Evolutionary conservation across 2,888 invertebrate genomes (phyloP).

Genomic region (Ennomos erosarius): DNA sequence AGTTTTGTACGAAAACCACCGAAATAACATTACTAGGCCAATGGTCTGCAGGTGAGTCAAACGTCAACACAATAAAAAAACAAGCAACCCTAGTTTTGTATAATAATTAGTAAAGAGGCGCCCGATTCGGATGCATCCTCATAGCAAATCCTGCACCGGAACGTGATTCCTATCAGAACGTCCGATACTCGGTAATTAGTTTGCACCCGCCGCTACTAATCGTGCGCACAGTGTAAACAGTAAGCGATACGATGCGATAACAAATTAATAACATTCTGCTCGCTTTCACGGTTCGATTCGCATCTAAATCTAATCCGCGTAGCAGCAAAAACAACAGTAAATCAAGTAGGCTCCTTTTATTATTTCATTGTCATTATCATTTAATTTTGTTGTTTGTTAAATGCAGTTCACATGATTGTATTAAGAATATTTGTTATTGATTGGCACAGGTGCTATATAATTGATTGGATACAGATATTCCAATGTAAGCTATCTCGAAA

Average conservation of each 20-base stretch:
- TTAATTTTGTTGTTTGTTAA: no score
- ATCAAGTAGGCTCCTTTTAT: neutral
- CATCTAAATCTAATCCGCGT: slow-evolving; percentile 43
- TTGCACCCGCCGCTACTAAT: slow-evolving; percentile 6
- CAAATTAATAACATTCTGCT: slow-evolving; percentile 51
- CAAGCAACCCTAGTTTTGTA: neutral
- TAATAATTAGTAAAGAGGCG: neutral
- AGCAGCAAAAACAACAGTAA: slow-evolving; percentile 5
- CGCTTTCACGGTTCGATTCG: slow-evolving; percentile 51
- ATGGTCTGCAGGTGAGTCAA: no score
- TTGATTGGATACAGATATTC: no score
- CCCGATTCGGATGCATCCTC: neutral
- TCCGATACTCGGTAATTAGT: slow-evolving; percentile 6
- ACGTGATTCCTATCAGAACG: neutral
- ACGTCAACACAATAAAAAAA: no score
- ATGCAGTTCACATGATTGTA: no score
- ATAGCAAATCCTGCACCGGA: neutral
- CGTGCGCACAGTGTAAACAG: slow-evolving; percentile 46
- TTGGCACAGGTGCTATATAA: no score
- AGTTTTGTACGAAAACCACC: no score
- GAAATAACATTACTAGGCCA: no score
- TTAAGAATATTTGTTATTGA: no score
- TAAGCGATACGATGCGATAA: slow-evolving; percentile 45
- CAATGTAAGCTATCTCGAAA: no score
- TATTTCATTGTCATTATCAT: no score